Evolutionary conservation across 2,888 invertebrate species (phyloP), one percentile per base, ranked within the genome.

Genomic region (Helobdella robusta): DNA sequence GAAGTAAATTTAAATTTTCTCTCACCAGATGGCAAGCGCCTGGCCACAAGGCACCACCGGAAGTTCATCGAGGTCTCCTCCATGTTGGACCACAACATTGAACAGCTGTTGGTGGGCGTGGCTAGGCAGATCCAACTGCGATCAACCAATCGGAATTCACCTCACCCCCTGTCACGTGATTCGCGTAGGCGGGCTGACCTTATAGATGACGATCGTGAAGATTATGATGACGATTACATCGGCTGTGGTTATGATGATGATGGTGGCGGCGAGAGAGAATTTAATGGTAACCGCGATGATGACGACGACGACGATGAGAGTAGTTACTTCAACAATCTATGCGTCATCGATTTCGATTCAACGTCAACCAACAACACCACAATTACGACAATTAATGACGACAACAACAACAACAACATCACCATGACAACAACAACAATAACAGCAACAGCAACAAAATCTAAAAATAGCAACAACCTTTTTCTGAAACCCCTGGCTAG

Each of bases 61-160:
- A 93, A 93, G 80, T 91, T 90, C 82, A 88, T 91, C 72, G 94
- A 94, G 81, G 88, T 93, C 32, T 93, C 93, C 0, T 92, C 93
- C 25, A 92, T 91, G 32, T 89, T 94, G 75, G 93, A 92, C 81
- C 93, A 93, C 83, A 91, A 93, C 78, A 90, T 93, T 44, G 93
- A 94, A 81, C 92, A 94, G 75, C 84, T 94, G 0, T 83, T 94
- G 50, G 92, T 92, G 23, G 93, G 93, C 0, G 87, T 91, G 63
- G 84, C 94, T 68, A 89, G 88, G 73, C 92, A 92, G 81, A 91
- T 92, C 74, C 84, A 91, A 63, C 83, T 92, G n/a, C 34, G 63
- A 28, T 68, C 64, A 25, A 46, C 48, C 8, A 52, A 54, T 25
- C 15, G 18, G 28, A 52, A 30, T 30, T 30, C 34, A 8, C 46